These are phyloP conservation scores for Zaprionus gabonicus DNA, from an alignment of 1,140 invertebrate genomes.

Conservation along the genomic window DNA sequence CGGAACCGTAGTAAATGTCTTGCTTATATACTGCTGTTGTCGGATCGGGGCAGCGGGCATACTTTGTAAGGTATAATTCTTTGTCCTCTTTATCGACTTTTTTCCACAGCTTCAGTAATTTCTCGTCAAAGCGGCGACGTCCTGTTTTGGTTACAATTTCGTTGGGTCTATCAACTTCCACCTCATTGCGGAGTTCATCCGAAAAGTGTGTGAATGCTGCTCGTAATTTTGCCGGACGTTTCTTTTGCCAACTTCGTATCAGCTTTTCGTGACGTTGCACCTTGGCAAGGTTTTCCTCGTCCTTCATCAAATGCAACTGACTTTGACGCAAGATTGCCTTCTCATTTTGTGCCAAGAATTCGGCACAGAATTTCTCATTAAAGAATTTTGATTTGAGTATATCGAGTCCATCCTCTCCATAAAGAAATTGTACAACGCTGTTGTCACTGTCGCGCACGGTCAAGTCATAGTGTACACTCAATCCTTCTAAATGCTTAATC, in stretches of 20 bases:
- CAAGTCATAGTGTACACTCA: conserved; percentile 95
- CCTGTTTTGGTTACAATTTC: conserved; percentile 77
- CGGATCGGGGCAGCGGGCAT: conserved; percentile 89
- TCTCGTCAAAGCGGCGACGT: conserved; percentile 78
- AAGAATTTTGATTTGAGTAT: conserved; percentile 95
- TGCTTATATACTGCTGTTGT: conserved; percentile 89
- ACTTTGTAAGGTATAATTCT: conserved; percentile 84
- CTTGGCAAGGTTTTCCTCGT: conserved; percentile 86
- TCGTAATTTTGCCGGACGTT: conserved; percentile 81
- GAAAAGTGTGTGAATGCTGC: conserved; percentile 80
- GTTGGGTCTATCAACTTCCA: conserved; percentile 68
- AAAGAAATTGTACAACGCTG: conserved; percentile 97
- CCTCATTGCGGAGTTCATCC: conserved; percentile 70
- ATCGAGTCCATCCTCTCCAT: conserved; percentile 99
- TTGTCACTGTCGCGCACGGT: conserved; percentile 98
- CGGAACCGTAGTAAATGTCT: conserved; percentile 91
- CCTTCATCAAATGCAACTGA: conserved; percentile 70
- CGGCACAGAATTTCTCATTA: conserved; percentile 89
- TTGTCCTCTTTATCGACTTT: conserved; percentile 86
- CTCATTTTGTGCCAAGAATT: conserved; percentile 93
- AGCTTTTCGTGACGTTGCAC: conserved; percentile 86
- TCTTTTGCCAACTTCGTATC: conserved; percentile 88
- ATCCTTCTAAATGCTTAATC: conserved; percentile 98
- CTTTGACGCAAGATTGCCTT: conserved; percentile 86
- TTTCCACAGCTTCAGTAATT: conserved; percentile 88